Evolutionary conservation across 2,113 vertebrate genomes (phyloP).

Genomic region (Dunckerocampus dactyliophorus): DNA sequence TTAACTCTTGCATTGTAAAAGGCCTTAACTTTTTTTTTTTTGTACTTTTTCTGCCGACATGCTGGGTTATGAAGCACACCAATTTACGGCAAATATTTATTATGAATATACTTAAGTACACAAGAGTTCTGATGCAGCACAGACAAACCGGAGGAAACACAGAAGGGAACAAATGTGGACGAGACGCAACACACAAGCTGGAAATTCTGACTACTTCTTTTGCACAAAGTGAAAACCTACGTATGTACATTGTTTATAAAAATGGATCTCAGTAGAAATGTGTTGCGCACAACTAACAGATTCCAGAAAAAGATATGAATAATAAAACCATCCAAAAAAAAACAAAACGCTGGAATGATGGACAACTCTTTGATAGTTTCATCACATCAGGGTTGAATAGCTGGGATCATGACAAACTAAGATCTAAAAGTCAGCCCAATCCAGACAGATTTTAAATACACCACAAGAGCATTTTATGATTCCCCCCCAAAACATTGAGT

Average conservation of each 20-base stretch:
- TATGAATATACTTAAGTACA: constrained; percentile 61
- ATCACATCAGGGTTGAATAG: constrained; percentile 18
- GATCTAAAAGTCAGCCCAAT: constrained; percentile 28
- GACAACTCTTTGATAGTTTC: constrained; percentile 15
- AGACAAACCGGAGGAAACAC: constrained; percentile 22
- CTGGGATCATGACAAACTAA: constrained; percentile 26
- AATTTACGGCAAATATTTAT: constrained; percentile 65
- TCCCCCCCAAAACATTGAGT: constrained; percentile 38
- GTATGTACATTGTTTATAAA: constrained; percentile 61
- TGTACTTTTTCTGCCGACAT: too few species aligned
- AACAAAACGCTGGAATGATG: constrained; percentile 17
- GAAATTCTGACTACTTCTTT: constrained; percentile 35
- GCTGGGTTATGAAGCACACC: not conserved
- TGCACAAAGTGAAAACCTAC: constrained; percentile 41
- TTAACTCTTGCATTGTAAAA: not conserved
- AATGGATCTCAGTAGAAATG: constrained; percentile 46
- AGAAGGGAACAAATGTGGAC: constrained; percentile 23
- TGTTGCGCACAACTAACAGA: constrained; percentile 19
- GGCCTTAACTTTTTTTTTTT: not conserved
- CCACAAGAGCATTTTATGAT: constrained; percentile 27
- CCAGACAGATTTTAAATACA: constrained; percentile 42
- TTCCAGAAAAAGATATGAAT: constrained; percentile 16
- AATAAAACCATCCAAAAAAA: constrained; percentile 21
- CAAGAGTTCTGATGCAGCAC: constrained; percentile 44
- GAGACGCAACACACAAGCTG: constrained; percentile 24